Evolutionary conservation across 1,140 invertebrate genomes (phyloP).

Genomic region (Platyura marginata): DNA sequence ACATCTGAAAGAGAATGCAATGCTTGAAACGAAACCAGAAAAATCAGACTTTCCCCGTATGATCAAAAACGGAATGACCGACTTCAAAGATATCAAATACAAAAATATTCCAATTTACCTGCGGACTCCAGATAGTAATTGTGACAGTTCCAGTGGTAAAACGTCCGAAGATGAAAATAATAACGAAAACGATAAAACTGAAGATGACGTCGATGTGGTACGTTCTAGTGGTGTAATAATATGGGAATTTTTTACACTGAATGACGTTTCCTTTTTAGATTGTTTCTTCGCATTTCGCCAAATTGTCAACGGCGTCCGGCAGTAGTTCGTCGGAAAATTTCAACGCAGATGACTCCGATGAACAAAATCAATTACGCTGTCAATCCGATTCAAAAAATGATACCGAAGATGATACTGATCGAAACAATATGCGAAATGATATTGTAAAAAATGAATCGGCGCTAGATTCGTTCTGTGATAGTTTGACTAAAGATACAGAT

Average conservation of each 20-base stretch:
- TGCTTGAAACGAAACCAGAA: not conserved
- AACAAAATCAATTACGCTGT: not conserved
- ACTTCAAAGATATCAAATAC: not conserved
- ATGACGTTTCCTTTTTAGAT: not conserved
- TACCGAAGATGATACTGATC: slow-evolving; percentile 2
- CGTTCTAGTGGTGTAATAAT: too few species aligned
- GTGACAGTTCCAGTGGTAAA: not conserved
- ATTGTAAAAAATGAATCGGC: slow-evolving; percentile 20
- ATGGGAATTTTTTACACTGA: too few species aligned
- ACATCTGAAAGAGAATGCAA: not conserved
- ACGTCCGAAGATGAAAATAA: not conserved
- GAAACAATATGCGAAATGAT: slow-evolving; percentile 18
- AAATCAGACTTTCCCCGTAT: not conserved
- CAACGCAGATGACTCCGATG: too few species aligned
- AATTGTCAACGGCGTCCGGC: too few species aligned
- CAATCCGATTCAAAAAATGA: not conserved
- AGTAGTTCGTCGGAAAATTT: too few species aligned
- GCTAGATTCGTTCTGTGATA: slow-evolving; percentile 16
- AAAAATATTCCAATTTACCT: too few species aligned
- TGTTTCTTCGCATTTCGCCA: too few species aligned
- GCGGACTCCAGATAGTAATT: not conserved
- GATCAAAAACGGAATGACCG: not conserved
- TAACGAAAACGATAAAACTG: not conserved
- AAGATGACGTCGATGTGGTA: slow-evolving; percentile 7
- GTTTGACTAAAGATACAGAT: slow-evolving; percentile 12